phyloP scores from a whole-genome alignment of 2,888 invertebrate genomes.

The Platycheirus rosarum region DNA sequence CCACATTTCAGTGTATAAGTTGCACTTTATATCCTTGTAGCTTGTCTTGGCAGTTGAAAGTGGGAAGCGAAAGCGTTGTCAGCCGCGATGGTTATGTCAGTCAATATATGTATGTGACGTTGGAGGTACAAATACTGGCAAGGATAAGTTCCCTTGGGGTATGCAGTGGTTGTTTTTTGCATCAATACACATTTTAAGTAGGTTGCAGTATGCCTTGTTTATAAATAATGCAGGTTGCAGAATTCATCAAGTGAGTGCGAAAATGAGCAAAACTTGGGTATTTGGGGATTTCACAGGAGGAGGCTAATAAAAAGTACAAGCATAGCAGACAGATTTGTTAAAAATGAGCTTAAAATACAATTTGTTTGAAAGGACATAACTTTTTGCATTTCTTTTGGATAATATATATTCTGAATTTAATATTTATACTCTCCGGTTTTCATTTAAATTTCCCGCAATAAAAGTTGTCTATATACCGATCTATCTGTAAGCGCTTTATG shows the following conservation, averaged over 20 bases:
- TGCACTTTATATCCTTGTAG: not conserved
- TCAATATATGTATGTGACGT: conserved; percentile 2
- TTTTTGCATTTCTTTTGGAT: too few species aligned
- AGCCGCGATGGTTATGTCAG: not conserved
- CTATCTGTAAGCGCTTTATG: too few species aligned
- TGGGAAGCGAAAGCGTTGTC: conserved; percentile 22
- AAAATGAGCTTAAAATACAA: too few species aligned
- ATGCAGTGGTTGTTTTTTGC: conserved; percentile 46
- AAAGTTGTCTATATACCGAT: too few species aligned
- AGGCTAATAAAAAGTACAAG: too few species aligned
- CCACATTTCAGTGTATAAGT: not conserved
- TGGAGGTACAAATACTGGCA: conserved; percentile 5
- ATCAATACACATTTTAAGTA: conserved; percentile 61
- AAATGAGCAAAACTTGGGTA: conserved; percentile 17
- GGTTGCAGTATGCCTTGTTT: conserved; percentile 56
- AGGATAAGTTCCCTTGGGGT: conserved; percentile 49
- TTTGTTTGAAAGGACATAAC: too few species aligned
- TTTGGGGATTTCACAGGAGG: not conserved
- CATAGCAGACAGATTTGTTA: too few species aligned
- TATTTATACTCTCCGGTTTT: too few species aligned
- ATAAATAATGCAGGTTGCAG: conserved; percentile 20
- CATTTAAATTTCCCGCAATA: too few species aligned
- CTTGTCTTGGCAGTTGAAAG: not conserved
- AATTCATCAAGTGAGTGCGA: not conserved
- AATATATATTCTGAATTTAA: too few species aligned